Base-by-base conservation (phyloP, 2,113 vertebrate species). In the Chloroceryle aenea region DNA sequence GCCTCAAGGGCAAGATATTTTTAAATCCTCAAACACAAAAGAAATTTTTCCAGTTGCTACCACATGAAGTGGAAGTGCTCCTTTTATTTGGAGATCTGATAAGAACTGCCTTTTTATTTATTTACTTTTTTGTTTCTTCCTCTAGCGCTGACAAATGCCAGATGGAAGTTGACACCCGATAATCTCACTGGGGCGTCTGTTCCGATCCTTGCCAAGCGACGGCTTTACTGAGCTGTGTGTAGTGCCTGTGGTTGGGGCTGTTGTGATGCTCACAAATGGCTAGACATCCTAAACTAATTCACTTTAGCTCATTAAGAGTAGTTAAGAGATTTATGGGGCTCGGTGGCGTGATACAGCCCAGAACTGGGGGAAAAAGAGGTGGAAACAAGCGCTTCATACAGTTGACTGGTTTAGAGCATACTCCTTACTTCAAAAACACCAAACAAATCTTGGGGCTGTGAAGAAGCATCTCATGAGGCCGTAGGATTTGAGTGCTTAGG, bases 1-100 rank as follows among this genome's bases (percentile, higher is more conserved):
- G 7, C 93, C 88, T 82, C 95, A 79, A 96, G 93, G 96, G 92
- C 50, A 59, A 91, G 97, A 91, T 97, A 92, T 95, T 97, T 97
- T 94, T 95, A 90, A 92, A 91, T 48, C 76, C 89, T 96, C 86
- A 76, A 86, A 94, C 85, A 96, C 93, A 95, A 95, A 95, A 89
- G 92, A 87, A 85, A 77, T 95, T 27, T 93, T 97, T 97, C 92
- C 96, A 93, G 87, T 95, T 68, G 84, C 82, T 80, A 8, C 66
- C 80, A 53, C 75, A 73, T 7, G 56, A 76, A 91, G 90, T 95
- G 96, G 95, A 97, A 91, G 29, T 85, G 82, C 73, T 90, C 15
- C 42, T 83, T 93, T 96, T 85, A 66, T 88, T 93, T 71, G 52
- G 69, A 80, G 85, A 94, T 88, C 88, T 89, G 93, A 95, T 96